Conservation (phyloP, 2,888 invertebrate genomes). For the Ceramica pisi region DNA sequence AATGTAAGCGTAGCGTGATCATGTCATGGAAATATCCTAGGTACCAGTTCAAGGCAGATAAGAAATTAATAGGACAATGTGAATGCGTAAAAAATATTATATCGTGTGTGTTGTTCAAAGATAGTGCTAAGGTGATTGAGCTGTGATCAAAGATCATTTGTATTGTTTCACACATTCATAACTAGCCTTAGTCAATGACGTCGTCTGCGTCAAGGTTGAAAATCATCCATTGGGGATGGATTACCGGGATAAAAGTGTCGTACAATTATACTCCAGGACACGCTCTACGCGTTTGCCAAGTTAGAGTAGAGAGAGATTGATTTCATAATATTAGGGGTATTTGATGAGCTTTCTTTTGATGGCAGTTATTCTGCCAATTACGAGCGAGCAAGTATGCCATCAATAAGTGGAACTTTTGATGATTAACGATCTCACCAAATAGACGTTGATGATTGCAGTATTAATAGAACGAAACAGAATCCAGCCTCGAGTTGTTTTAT, state of each 20-base stretch:
- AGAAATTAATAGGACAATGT: conserved; percentile 55
- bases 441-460: not conserved
- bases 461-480: not conserved
- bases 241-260: too few species aligned
- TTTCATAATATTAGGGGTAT: not conserved
- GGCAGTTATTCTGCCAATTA: not conserved
- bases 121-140: not conserved
- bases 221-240: not conserved
- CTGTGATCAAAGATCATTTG: not conserved
- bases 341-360: not conserved
- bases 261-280: too few species aligned
- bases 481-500: not conserved
- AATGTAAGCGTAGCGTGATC: conserved; percentile 58
- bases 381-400: too few species aligned
- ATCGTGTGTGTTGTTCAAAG: conserved; percentile 6
- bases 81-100: conserved; percentile 30
- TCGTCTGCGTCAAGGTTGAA: not conserved
- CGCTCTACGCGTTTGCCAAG: too few species aligned
- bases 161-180: not conserved
- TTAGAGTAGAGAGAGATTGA: too few species aligned
- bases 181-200: not conserved
- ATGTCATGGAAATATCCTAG: conserved; percentile 68
- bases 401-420: not conserved
- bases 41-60: conserved; percentile 73
- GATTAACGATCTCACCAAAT: not conserved